Base-by-base conservation (phyloP, 2,113 vertebrate species). In the Neomonachus schauinslandi region DNA sequence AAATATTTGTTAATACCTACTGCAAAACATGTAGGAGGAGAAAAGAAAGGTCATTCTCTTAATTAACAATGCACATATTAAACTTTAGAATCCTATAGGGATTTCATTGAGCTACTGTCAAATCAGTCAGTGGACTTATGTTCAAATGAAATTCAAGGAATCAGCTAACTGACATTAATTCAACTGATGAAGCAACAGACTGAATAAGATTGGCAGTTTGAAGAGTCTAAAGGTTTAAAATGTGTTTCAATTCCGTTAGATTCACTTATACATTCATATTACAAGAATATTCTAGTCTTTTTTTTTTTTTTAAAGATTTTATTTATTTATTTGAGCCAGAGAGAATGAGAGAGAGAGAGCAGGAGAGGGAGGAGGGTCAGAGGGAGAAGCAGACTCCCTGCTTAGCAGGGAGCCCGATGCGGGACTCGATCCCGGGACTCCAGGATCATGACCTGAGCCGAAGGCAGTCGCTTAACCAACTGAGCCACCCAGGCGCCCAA, bases 1-100 rank as follows among this genome's bases (percentile, higher is more conserved):
- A 95, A 97, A 90, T 92, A 96, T 84, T 74, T 89, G 53, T 77
- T 96, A 92, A 93, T 59, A 33, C 3, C 46, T 59, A 26, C 22
- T 77, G 15, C 11, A 85, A 67, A 92, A 72, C 24, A 55, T 19
- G 24, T 26, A 93, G 59, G 6, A 63, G 26, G 55, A 94, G 51
- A 79, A 84, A 79, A 92, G 65, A 49, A 80, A 95, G 76, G 59
- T 24, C 72, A 26, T 59, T 31, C 12, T 51, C 15, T 90, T 61
- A 69, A n/a, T 85, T 46, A 55, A 92, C 67, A 49, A 26, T 57
- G 6, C 63, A 82, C 16, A 7, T 31, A 69, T 74, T 63, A 80
- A 67, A 80, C 1, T 71, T 46, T 5, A 88, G 49, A 71, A 86
- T 71, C 22, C 39, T 59, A 9, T 24, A 49, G 15, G 11, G 9